A percentile compares a stretch with the other conserved stretches of the same genome.
Conservation (phyloP, 2,113 vertebrate species). For the Henicopernis longicauda region DNA sequence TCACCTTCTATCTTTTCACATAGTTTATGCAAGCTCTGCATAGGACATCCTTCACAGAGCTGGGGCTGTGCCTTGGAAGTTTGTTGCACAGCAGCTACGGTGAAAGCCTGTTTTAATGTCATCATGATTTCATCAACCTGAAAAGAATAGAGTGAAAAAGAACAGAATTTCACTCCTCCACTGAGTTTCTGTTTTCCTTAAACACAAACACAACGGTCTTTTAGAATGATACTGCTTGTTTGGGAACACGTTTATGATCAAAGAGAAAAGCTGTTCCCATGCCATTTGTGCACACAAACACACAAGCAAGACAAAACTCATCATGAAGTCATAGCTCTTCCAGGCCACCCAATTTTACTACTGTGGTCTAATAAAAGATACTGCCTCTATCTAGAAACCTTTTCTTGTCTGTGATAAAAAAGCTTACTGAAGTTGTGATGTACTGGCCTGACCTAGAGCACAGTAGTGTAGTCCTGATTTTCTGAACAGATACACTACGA, state of each 20-base stretch:
- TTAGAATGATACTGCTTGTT: background rate
- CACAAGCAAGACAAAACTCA: background rate
- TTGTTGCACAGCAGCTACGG: conserved; percentile 87
- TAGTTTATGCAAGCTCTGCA: conserved; percentile 89
- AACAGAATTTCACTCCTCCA: background rate
- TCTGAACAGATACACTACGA: background rate
- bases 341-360: background rate
- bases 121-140: conserved; percentile 99
- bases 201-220: background rate
- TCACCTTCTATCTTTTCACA: conserved; percentile 95
- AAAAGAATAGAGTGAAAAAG: background rate
- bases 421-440: background rate
- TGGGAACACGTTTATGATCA: background rate
- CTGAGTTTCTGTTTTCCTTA: background rate
- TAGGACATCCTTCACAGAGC: conserved; percentile 90
- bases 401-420: background rate
- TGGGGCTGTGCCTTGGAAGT: conserved; percentile 79
- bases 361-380: background rate
- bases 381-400: background rate
- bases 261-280: background rate
- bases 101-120: conserved; percentile 97
- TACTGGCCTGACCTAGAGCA: background rate
- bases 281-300: background rate
- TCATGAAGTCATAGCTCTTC: background rate
- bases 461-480: background rate